A percentile compares a stretch with the other conserved stretches of the same genome.
These are phyloP conservation scores for Lycaena phlaeas DNA, from an alignment of 2,888 invertebrate genomes.

Conservation along the genomic window DNA sequence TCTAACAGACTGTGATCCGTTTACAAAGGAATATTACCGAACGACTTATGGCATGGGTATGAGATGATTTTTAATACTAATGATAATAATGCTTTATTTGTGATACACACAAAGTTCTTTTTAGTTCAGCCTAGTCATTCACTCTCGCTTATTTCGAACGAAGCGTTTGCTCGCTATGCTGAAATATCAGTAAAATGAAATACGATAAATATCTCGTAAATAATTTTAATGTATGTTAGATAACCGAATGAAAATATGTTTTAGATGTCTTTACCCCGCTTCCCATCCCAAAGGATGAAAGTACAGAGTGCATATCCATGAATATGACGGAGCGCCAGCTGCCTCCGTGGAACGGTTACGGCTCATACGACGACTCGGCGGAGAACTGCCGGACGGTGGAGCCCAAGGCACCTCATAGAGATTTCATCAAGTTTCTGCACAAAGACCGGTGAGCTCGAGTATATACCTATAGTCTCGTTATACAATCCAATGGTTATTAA, in stretches of 20 bases:
- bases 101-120: too few species aligned
- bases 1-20: slow-evolving; percentile 87
- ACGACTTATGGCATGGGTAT: slow-evolving; percentile 77
- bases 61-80: too few species aligned
- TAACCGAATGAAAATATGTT: too few species aligned
- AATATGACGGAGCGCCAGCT: slow-evolving; percentile 57
- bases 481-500: too few species aligned
- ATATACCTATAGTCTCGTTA: too few species aligned
- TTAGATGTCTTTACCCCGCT: slow-evolving; percentile 78
- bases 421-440: slow-evolving; percentile 85
- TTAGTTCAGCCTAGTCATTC: too few species aligned
- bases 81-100: too few species aligned
- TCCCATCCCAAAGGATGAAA: slow-evolving; percentile 49
- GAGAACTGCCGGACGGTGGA: slow-evolving; percentile 87
- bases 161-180: too few species aligned
- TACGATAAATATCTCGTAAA: too few species aligned
- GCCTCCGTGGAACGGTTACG: slow-evolving; percentile 94
- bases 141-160: too few species aligned
- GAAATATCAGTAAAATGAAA: too few species aligned
- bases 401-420: slow-evolving; percentile 82
- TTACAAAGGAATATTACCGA: slow-evolving; percentile 88
- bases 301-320: slow-evolving; percentile 35
- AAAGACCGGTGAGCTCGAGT: slow-evolving; percentile 79
- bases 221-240: too few species aligned
- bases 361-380: slow-evolving; percentile 90